These are phyloP conservation scores for Liparis tanakae DNA, from an alignment of 2,797 vertebrate species.

Conservation along the genomic window DNA sequence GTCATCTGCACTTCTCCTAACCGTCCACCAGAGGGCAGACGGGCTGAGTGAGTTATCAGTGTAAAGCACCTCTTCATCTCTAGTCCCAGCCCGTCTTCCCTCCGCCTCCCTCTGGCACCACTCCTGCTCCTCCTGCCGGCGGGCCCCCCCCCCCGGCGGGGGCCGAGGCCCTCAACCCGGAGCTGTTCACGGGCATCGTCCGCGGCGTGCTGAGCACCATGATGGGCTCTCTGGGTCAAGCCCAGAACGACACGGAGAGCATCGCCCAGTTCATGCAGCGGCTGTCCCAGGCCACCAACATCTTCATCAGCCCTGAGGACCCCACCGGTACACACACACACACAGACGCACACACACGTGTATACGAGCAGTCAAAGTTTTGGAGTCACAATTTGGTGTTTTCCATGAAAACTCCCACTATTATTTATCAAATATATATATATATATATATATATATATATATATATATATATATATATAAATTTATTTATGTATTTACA, in stretches of 20 bases:
- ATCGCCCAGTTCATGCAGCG: conserved; percentile 94
- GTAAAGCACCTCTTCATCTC: conserved; percentile 5
- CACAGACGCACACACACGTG: no score
- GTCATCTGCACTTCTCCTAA: background rate
- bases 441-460: no score
- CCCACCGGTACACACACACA: conserved; percentile 80
- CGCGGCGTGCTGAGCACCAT: conserved; percentile 91
- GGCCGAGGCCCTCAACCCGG: conserved; percentile 86
- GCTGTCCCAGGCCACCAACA: conserved; percentile 90
- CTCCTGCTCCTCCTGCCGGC: conserved; percentile 35
- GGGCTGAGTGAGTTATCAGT: background rate
- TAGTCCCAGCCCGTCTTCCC: conserved; percentile 79
- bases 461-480: no score
- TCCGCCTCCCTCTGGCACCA: conserved; percentile 46
- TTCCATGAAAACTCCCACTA: no score
- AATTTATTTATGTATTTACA: no score
- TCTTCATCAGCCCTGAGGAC: conserved; percentile 91
- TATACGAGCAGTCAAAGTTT: no score
- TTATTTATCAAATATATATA: no score
- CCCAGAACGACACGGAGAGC: conserved; percentile 90
- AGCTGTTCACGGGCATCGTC: conserved; percentile 92
- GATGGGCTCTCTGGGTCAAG: conserved; percentile 89
- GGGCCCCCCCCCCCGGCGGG: conserved; percentile 45
- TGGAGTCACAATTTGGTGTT: no score
- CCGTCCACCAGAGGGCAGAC: conserved; percentile 6